Conservation (phyloP, 2,888 invertebrate genomes). For the Busseola fusca region DNA sequence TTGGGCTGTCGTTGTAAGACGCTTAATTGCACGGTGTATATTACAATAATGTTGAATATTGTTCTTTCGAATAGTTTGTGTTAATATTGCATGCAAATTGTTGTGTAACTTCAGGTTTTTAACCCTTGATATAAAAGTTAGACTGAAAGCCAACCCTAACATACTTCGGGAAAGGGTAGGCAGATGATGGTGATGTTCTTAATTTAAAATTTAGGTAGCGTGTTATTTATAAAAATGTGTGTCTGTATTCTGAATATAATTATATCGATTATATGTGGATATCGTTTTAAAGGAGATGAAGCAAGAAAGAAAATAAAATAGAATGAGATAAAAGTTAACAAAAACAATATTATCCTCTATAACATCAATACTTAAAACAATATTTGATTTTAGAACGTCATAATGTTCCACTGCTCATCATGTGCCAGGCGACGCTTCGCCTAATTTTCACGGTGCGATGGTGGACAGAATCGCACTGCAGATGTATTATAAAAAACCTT, state of each 20-base stretch:
- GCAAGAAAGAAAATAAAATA: background rate
- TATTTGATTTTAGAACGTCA: background rate
- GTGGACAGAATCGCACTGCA: too few species aligned
- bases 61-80: background rate
- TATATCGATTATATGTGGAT: background rate
- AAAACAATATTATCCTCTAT: background rate
- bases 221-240: background rate
- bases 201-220: too few species aligned
- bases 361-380: background rate
- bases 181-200: too few species aligned
- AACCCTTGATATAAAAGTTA: background rate
- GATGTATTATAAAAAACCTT: too few species aligned
- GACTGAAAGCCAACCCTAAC: too few species aligned
- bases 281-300: background rate
- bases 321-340: background rate
- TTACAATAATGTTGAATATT: slow-evolving; percentile 7
- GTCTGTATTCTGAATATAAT: background rate
- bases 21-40: too few species aligned
- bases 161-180: too few species aligned
- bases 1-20: too few species aligned
- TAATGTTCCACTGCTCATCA: too few species aligned
- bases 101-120: background rate
- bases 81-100: background rate
- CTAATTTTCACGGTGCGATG: too few species aligned
- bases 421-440: too few species aligned